Evolutionary conservation across 1,140 invertebrate genomes (phyloP).

Genomic region (Drosophila neocordata): DNA sequence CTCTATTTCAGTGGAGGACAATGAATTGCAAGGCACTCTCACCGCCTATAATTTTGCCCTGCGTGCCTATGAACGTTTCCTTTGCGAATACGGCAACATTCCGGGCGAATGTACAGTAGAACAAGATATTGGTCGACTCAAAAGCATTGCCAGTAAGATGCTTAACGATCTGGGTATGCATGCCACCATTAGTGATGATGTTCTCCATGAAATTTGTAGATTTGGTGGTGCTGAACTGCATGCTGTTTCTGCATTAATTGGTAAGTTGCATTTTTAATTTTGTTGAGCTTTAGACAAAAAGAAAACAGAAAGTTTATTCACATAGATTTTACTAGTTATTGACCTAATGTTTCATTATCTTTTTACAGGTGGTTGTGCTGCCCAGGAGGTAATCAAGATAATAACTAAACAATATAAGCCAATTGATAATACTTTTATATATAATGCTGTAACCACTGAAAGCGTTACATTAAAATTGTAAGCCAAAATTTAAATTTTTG

Average conservation of each 20-base stretch:
- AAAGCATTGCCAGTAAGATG: constrained; percentile 90
- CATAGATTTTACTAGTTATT: too few relatives aligned
- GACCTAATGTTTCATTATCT: neutral
- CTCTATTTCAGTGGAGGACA: constrained; percentile 61
- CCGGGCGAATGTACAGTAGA: constrained; percentile 96
- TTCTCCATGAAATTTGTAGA: constrained; percentile 96
- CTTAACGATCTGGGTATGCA: constrained; percentile 93
- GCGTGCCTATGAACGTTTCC: constrained; percentile 95
- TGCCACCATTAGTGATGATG: constrained; percentile 93
- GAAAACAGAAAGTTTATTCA: too few relatives aligned
- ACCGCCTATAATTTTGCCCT: constrained; percentile 96
- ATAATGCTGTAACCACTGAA: constrained; percentile 95
- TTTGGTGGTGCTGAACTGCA: constrained; percentile 98
- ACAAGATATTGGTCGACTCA: constrained; percentile 93
- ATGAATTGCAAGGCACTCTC: constrained; percentile 89
- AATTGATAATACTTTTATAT: constrained; percentile 97
- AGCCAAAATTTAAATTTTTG: constrained; percentile 32
- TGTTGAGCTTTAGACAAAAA: too few relatives aligned
- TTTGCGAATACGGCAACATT: constrained; percentile 93
- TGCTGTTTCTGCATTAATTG: constrained; percentile 96
- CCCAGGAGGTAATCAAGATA: constrained; percentile 99
- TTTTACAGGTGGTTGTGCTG: constrained; percentile 91
- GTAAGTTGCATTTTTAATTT: constrained; percentile 75
- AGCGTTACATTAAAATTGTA: constrained; percentile 86
- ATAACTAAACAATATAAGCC: constrained; percentile 98